These are phyloP conservation scores for Lasiurus borealis DNA, from an alignment of 2,113 vertebrate species.

Conservation along the genomic window DNA sequence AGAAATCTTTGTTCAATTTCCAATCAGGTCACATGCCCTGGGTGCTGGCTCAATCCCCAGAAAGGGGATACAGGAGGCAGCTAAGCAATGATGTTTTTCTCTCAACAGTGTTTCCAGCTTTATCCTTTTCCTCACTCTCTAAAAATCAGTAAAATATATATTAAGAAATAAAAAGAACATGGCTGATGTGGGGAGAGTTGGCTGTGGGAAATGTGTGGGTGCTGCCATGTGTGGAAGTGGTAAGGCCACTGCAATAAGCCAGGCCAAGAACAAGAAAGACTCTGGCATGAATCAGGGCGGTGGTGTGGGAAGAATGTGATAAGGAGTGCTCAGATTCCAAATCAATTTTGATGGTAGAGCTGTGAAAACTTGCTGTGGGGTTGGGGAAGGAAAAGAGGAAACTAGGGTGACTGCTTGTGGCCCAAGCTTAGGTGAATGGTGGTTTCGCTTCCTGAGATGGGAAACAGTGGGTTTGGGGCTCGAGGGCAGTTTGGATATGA, in stretches of 20 bases:
- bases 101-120: too few relatives aligned
- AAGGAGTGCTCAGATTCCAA: not conserved
- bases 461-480: not conserved
- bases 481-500: not conserved
- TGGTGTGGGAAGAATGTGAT: not conserved
- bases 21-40: too few relatives aligned
- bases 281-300: not conserved
- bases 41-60: too few relatives aligned
- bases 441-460: not conserved
- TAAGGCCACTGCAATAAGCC: not conserved
- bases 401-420: not conserved
- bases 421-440: not conserved
- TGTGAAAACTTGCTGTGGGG: not conserved
- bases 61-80: too few relatives aligned
- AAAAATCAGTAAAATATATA: too few relatives aligned
- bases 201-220: not conserved
- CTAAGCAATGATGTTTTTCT: too few relatives aligned
- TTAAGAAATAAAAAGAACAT: too few relatives aligned
- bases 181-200: not conserved
- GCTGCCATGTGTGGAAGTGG: not conserved
- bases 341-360: not conserved
- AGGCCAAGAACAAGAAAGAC: not conserved
- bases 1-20: too few relatives aligned
- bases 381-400: not conserved
- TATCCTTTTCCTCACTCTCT: too few relatives aligned